These are phyloP conservation scores for Salarias fasciatus DNA, from an alignment of 2,797 vertebrate genomes.

Conservation along the genomic window DNA sequence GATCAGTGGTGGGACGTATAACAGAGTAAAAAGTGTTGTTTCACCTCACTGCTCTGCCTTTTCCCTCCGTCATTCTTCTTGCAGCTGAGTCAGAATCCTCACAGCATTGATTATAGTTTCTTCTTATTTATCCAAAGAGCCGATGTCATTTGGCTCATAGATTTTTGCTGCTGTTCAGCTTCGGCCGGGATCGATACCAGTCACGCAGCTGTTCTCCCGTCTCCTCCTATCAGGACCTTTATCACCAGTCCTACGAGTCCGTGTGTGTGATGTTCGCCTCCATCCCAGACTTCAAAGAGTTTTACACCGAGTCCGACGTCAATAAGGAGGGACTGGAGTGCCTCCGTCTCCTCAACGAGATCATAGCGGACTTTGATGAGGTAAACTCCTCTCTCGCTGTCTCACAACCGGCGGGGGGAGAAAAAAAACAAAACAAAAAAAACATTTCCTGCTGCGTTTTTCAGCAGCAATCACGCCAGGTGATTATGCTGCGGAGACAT, in stretches of 20 bases:
- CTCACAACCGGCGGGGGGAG: background rate
- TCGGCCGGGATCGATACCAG: too few relatives aligned
- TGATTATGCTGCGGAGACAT: slow-evolving; percentile 5
- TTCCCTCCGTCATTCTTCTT: too few relatives aligned
- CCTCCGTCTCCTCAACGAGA: slow-evolving; percentile 96
- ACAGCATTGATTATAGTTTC: too few relatives aligned
- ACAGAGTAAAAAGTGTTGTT: too few relatives aligned
- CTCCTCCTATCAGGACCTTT: slow-evolving; percentile 87
- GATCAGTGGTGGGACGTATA: too few relatives aligned
- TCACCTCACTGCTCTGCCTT: too few relatives aligned
- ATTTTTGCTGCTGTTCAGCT: background rate
- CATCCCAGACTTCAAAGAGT: slow-evolving; percentile 98
- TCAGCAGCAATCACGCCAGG: background rate
- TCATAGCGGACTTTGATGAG: slow-evolving; percentile 98
- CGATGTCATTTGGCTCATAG: background rate
- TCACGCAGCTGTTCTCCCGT: background rate
- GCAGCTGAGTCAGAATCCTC: too few relatives aligned
- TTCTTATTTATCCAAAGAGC: too few relatives aligned
- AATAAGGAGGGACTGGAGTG: slow-evolving; percentile 98
- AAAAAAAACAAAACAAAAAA: background rate
- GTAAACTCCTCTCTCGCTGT: slow-evolving; percentile 72
- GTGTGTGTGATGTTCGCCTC: slow-evolving; percentile 99
- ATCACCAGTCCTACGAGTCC: slow-evolving; percentile 96
- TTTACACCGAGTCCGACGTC: slow-evolving; percentile 97
- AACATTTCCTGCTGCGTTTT: slow-evolving; percentile 10